Evolutionary conservation across 1,140 invertebrate genomes (phyloP), one percentile per base, ranked within the genome.

Genomic region (Antheraea pernyi): DNA sequence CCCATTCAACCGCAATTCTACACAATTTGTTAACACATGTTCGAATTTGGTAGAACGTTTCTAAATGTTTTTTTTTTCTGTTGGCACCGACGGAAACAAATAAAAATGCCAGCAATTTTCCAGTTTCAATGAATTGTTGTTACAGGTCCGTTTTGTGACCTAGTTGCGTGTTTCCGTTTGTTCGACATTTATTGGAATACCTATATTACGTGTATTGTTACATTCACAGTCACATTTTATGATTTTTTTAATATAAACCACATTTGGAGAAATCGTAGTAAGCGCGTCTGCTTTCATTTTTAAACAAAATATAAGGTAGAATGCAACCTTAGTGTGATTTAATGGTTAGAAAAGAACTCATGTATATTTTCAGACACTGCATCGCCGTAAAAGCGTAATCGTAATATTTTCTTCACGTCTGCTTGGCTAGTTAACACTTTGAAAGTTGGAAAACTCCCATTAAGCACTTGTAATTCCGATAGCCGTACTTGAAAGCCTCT

Each of bases 1-100:
- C 71, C 73, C 71, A 77, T 73, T 74, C 70, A 69, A 70, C 75
- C 73, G 71, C 73, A 68, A 69, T 75, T 68, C 71, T 69, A 70
- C 74, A 75, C 75, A 59, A 79, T 70, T 72, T 71, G 75, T 70
- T 46, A 48, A 19, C 64, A 48, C 19, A 48, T 48, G 64, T 48
- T 48, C 64, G 64, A 39, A 48, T 22, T 16, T 11, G 39, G 39
- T 19, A 65, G 16, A 48, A 19, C 7, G 37, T 64, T 61, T 10
- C 19, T 30, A 61, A 61, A 61, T 19, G 59, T 7, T 60, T 60
- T 22, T n/a, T 60, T 36, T 22, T 61, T 61, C 39, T 42, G 39
- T 61, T 61, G 30, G 60, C 30, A 61, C 46, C 46, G 46, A 10
- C 11, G 46, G 13, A 53, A 53, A 16, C 46, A 53, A 53, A 53